A percentile compares a stretch with the other conserved stretches of the same genome.
These are phyloP conservation scores for Heteractis magnifica DNA, from an alignment of 92 coral and sea anemone genomes.

Conservation along the genomic window DNA sequence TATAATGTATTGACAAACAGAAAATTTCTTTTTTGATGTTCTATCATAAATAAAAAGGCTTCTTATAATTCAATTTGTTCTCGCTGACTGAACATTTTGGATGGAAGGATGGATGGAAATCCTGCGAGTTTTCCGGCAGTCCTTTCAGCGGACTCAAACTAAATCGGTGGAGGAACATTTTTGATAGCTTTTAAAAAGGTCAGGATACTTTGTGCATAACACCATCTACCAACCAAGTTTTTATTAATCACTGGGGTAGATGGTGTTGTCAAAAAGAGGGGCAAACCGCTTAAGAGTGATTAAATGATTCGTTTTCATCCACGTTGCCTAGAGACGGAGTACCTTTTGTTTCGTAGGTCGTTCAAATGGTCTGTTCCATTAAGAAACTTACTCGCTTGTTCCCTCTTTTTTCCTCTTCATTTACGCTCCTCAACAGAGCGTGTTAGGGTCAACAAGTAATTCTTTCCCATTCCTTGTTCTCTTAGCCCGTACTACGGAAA, in stretches of 20 bases:
- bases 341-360: background rate
- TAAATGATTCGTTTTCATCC: too few relatives aligned
- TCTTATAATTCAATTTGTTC: background rate
- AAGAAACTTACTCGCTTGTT: too few relatives aligned
- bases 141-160: background rate
- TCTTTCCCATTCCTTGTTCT: background rate
- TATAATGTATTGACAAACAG: conserved; percentile 31
- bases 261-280: background rate
- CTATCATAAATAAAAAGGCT: background rate
- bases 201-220: background rate
- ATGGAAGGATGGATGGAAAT: background rate
- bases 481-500: background rate
- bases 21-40: background rate
- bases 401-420: background rate
- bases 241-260: background rate
- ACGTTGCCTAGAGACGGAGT: background rate
- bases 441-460: background rate
- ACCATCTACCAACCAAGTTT: too few relatives aligned
- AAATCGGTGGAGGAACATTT: background rate
- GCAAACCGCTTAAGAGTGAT: background rate
- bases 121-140: background rate
- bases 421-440: too few relatives aligned
- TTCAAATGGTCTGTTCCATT: background rate
- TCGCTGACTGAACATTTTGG: background rate
- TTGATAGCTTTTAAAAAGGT: background rate